These are phyloP conservation scores for Myotis myotis DNA, from an alignment of 2,797 vertebrate genomes.

Conservation along the genomic window DNA sequence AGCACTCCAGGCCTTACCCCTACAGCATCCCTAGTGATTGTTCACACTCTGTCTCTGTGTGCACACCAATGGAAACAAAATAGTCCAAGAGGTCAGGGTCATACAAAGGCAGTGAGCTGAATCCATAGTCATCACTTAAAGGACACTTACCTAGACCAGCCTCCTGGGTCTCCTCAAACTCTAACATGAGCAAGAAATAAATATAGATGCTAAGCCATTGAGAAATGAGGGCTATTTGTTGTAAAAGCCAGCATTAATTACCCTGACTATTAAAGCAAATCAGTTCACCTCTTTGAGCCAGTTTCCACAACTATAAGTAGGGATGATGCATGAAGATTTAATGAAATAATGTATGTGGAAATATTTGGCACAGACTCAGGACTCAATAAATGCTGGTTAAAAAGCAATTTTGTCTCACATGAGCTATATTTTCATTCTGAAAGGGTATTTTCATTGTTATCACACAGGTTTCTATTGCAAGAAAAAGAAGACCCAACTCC, in stretches of 20 bases:
- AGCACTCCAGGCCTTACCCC: background rate
- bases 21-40: background rate
- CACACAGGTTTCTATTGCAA: background rate
- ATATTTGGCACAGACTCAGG: background rate
- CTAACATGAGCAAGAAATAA: background rate
- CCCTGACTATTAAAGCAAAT: background rate
- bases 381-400: background rate
- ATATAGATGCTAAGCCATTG: background rate
- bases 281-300: background rate
- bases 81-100: background rate
- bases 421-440: constrained; percentile 5
- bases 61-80: background rate
- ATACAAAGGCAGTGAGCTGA: background rate
- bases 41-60: background rate
- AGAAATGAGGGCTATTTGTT: background rate
- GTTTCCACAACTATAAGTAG: background rate
- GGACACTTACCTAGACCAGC: background rate
- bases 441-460: background rate
- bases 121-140: background rate
- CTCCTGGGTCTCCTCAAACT: background rate
- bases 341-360: background rate
- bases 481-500: background rate
- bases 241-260: background rate
- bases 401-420: background rate
- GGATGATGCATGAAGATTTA: background rate